Percentiles rank a stretch among this genome's conserved stretches.
phyloP scores from a whole-genome alignment of 2,113 vertebrate genomes.

The Atlantisia rogersi region DNA sequence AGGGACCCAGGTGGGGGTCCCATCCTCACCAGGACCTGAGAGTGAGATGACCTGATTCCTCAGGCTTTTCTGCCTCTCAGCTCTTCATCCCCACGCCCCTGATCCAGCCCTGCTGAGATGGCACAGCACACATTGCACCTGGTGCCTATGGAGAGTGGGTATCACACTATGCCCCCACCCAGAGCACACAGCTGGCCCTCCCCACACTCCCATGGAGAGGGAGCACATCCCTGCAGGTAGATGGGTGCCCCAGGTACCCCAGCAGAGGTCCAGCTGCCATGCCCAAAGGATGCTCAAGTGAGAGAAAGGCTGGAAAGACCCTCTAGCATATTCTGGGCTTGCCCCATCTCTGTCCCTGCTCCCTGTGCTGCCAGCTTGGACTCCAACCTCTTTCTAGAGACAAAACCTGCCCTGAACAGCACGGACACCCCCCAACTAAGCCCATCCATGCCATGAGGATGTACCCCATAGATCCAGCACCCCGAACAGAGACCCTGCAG shows the following conservation, averaged over 20 bases:
- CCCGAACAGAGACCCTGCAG: accelerated
- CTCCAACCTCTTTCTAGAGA: neutral
- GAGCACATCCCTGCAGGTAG: accelerated
- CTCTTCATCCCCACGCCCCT: neutral
- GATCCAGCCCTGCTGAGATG: accelerated
- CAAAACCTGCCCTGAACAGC: neutral
- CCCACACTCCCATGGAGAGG: neutral
- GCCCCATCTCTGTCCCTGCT: neutral
- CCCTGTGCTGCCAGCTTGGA: neutral
- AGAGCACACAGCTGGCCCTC: neutral
- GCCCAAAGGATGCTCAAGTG: accelerated
- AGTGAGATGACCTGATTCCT: neutral
- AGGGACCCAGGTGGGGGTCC: accelerated
- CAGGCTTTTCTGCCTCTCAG: neutral
- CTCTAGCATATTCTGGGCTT: accelerated
- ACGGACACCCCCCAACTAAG: neutral
- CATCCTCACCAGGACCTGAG: neutral
- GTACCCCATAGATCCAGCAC: neutral
- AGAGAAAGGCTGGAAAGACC: neutral
- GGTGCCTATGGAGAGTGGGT: accelerated
- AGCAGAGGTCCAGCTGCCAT: neutral
- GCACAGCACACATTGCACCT: accelerated
- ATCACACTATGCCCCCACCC: neutral
- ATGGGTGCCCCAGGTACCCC: neutral
- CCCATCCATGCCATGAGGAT: neutral